These are phyloP conservation scores for Coracias cyanogaster DNA, from an alignment of 2,797 vertebrate genomes.

Conservation along the genomic window DNA sequence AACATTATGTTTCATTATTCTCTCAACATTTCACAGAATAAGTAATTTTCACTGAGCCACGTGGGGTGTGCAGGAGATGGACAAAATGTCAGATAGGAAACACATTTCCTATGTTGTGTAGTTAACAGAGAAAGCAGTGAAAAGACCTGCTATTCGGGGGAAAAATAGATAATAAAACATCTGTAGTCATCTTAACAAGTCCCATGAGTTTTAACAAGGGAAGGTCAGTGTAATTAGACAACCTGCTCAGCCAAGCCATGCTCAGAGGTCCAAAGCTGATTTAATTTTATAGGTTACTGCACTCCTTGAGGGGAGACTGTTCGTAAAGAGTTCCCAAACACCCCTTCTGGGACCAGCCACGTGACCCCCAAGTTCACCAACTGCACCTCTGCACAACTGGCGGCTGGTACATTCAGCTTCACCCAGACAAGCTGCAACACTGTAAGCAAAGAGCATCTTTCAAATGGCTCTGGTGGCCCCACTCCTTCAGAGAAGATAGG, in stretches of 20 bases:
- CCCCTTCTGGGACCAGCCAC: not conserved
- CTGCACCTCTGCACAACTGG: not conserved
- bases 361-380: not conserved
- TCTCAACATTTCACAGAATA: not conserved
- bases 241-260: not conserved
- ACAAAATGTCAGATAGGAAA: not conserved
- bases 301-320: not conserved
- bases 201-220: not conserved
- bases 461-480: not conserved
- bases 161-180: not conserved
- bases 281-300: not conserved
- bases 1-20: not conserved
- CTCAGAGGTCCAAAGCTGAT: not conserved
- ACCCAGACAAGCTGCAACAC: fast-evolving
- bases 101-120: not conserved
- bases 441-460: not conserved
- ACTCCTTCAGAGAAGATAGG: fast-evolving
- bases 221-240: not conserved
- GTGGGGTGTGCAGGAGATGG: not conserved
- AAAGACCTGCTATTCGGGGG: not conserved
- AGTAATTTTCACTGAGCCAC: not conserved
- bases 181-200: not conserved
- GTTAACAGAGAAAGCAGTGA: not conserved
- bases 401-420: not conserved
- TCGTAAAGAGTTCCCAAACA: not conserved